Conservation (phyloP, 2,888 invertebrate species). For the Odontothrips loti region DNA sequence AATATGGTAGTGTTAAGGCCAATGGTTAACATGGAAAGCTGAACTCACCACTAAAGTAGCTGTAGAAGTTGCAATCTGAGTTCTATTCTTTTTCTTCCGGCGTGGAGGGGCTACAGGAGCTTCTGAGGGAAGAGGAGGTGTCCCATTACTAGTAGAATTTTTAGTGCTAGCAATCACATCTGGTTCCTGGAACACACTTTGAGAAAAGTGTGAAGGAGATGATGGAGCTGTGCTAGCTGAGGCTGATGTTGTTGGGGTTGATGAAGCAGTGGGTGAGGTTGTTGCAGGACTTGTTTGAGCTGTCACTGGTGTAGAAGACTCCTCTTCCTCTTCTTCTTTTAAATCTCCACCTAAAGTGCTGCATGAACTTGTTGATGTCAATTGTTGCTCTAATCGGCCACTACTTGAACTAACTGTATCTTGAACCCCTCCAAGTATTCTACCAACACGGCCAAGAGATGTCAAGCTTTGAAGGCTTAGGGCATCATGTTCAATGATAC, state of each 20-base stretch:
- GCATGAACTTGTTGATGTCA: conserved; percentile 4
- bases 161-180: conserved; percentile 93
- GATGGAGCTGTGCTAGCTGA: conserved; percentile 29
- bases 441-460: conserved; percentile 76
- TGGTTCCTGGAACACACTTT: conserved; percentile 60
- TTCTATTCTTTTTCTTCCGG: conserved; percentile 64
- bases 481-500: conserved; percentile 82
- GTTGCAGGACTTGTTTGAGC: conserved; percentile 12
- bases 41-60: conserved; percentile 42
- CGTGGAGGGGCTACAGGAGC: conserved; percentile 71
- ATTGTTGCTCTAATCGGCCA: neutral
- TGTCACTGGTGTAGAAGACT: conserved; percentile 6
- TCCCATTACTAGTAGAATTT: conserved; percentile 48
- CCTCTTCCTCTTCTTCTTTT: conserved; percentile 3
- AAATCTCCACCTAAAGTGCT: neutral
- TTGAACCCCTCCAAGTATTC: conserved; percentile 64
- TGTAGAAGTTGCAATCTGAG: conserved; percentile 39
- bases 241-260: neutral
- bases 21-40: conserved; percentile 15
- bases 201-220: conserved; percentile 15
- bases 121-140: conserved; percentile 40
- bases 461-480: conserved; percentile 85
- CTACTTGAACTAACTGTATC: neutral
- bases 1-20: neutral
- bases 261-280: neutral